phyloP scores from a whole-genome alignment of 2,113 vertebrate species.

The Otolemur garnettii region DNA sequence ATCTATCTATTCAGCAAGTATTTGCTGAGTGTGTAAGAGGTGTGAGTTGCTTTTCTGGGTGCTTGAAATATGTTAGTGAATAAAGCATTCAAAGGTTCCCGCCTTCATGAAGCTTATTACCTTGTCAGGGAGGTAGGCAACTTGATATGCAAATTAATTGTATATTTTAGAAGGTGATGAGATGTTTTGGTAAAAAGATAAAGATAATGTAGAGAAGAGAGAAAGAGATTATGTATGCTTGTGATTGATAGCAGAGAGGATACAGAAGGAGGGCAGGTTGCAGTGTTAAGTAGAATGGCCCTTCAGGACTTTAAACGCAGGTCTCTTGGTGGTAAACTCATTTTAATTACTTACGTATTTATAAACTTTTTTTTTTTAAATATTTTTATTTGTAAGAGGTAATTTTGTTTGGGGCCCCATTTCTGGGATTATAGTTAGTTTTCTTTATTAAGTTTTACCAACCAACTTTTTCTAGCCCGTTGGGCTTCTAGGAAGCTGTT shows the following conservation, averaged over 20 bases:
- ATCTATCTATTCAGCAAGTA: neutral
- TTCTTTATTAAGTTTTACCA: neutral
- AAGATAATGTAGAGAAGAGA: neutral
- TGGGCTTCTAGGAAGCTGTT: neutral
- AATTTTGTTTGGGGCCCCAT: neutral
- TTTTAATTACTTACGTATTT: conserved; percentile 16
- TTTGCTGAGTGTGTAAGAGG: neutral
- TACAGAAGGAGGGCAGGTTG: neutral
- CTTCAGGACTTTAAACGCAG: neutral
- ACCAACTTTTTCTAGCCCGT: neutral
- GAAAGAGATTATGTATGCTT: neutral
- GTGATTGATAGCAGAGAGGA: neutral
- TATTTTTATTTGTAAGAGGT: neutral
- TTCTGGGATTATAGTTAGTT: conserved; percentile 1
- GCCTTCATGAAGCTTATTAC: neutral
- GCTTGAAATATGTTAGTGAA: neutral
- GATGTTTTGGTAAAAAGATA: neutral
- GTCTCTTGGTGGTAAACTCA: neutral
- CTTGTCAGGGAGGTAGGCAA: neutral
- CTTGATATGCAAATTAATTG: neutral
- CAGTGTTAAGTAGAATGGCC: neutral
- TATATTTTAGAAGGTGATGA: neutral
- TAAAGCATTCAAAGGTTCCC: neutral
- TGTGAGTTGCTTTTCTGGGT: neutral
- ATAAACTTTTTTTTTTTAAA: neutral